These are phyloP conservation scores for Falco peregrinus DNA, from an alignment of 2,797 vertebrate species.

Conservation along the genomic window DNA sequence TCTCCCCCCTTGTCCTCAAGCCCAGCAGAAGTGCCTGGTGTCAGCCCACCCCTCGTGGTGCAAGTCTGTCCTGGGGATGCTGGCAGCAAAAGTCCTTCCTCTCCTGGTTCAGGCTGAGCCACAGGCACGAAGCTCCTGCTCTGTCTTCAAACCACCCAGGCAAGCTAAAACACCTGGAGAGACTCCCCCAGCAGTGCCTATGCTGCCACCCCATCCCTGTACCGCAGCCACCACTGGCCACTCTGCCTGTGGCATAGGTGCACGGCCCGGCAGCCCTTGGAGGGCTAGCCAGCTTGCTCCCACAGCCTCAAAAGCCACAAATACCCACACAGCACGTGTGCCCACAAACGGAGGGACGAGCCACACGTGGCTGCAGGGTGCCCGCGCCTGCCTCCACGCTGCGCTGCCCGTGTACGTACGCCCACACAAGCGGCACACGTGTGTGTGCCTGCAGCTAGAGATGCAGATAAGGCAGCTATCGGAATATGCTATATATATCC, in stretches of 20 bases:
- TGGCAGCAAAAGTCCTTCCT: not conserved
- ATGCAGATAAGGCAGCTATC: slow-evolving; percentile 10
- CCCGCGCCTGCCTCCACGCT: not conserved
- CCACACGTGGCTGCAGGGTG: not conserved
- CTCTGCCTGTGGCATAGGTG: fast-evolving
- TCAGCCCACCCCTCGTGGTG: fast-evolving
- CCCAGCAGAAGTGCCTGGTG: not conserved
- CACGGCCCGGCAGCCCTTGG: fast-evolving
- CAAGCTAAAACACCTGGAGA: not conserved
- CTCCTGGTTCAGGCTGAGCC: not conserved
- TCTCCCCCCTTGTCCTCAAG: not conserved
- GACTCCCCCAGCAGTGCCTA: not conserved
- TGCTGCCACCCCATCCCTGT: not conserved
- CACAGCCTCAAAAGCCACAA: not conserved
- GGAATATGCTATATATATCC: not conserved
- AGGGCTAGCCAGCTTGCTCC: not conserved
- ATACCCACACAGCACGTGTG: fast-evolving
- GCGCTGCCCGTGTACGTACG: not conserved
- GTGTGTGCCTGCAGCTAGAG: not conserved
- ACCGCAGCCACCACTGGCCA: fast-evolving
- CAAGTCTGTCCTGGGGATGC: not conserved
- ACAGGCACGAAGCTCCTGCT: fast-evolving
- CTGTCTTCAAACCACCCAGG: not conserved
- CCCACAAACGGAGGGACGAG: fast-evolving
- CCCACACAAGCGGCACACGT: not conserved